phyloP scores from a whole-genome alignment of 2,797 vertebrate species.

The Acanthurus lineatus region DNA sequence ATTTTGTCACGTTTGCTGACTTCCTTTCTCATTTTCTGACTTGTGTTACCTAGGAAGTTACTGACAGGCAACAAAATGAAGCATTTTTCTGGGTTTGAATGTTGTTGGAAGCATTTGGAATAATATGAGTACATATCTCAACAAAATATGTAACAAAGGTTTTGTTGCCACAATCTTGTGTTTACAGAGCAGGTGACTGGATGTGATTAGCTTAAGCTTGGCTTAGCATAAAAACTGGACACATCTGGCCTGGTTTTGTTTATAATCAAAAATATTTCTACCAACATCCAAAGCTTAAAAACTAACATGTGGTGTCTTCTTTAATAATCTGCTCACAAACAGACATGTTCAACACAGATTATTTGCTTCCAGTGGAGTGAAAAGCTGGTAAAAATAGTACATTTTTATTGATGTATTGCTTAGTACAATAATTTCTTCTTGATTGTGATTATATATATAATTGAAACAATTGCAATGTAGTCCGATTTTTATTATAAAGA shows the following conservation, averaged over 20 bases:
- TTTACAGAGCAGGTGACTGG: neutral
- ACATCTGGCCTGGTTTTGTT: neutral
- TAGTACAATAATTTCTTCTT: neutral
- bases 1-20: too few relatives aligned
- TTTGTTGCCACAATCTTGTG: neutral
- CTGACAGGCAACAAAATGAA: too few relatives aligned
- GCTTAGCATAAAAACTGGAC: neutral
- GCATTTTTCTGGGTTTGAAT: too few relatives aligned
- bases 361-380: neutral
- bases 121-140: too few relatives aligned
- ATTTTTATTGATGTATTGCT: neutral
- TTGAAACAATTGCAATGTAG: neutral
- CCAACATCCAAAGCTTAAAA: neutral
- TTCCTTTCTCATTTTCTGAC: too few relatives aligned
- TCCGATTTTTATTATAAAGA: neutral
- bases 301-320: neutral
- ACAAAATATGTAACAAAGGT: too few relatives aligned
- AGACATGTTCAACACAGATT: neutral
- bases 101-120: too few relatives aligned
- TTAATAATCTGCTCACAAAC: too few relatives aligned
- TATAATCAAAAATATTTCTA: constrained; percentile 1
- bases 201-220: neutral
- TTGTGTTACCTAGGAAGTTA: too few relatives aligned
- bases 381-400: neutral
- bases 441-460: neutral